Conservation (phyloP, 2,888 invertebrate genomes). For the Chymomyza caudatula region DNA sequence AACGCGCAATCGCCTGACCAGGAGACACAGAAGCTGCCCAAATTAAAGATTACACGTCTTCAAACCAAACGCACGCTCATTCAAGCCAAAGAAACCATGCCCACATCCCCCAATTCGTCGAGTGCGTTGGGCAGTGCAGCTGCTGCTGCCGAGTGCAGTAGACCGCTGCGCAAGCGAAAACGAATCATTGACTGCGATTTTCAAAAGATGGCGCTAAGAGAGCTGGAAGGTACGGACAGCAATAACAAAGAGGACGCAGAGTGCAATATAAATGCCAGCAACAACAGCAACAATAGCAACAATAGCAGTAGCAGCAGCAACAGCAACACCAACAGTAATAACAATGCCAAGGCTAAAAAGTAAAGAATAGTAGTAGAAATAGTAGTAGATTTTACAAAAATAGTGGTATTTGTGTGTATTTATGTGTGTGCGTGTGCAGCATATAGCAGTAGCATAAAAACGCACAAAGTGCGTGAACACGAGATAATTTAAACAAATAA, state of each 20-base stretch:
- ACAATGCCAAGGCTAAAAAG: not conserved
- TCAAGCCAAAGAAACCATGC: slow-evolving; percentile 71
- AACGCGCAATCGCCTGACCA: slow-evolving; percentile 67
- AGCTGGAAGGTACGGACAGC: slow-evolving; percentile 32
- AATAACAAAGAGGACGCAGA: slow-evolving; percentile 20
- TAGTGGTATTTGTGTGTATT: slow-evolving; percentile 29
- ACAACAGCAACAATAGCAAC: not conserved
- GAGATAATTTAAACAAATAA: slow-evolving; percentile 1
- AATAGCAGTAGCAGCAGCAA: not conserved
- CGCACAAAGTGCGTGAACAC: not conserved
- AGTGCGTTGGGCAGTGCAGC: slow-evolving; percentile 66
- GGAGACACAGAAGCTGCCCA: slow-evolving; percentile 80
- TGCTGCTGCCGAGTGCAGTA: slow-evolving; percentile 79
- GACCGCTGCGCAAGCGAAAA: slow-evolving; percentile 82
- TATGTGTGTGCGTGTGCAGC: slow-evolving; percentile 12
- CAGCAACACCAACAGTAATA: slow-evolving; percentile 2
- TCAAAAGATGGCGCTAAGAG: slow-evolving; percentile 67
- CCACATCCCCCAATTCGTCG: slow-evolving; percentile 22
- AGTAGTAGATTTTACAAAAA: slow-evolving; percentile 14
- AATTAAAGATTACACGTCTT: slow-evolving; percentile 82
- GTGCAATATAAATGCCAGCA: slow-evolving; percentile 30
- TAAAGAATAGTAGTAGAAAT: slow-evolving; percentile 17
- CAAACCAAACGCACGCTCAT: slow-evolving; percentile 78
- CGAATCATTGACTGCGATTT: slow-evolving; percentile 81
- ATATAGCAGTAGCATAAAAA: not conserved